A percentile compares a stretch with the other conserved stretches of the same genome.
Evolutionary conservation across 2,797 vertebrate species (phyloP).

Genomic region (Macrochelys suwanniensis): DNA sequence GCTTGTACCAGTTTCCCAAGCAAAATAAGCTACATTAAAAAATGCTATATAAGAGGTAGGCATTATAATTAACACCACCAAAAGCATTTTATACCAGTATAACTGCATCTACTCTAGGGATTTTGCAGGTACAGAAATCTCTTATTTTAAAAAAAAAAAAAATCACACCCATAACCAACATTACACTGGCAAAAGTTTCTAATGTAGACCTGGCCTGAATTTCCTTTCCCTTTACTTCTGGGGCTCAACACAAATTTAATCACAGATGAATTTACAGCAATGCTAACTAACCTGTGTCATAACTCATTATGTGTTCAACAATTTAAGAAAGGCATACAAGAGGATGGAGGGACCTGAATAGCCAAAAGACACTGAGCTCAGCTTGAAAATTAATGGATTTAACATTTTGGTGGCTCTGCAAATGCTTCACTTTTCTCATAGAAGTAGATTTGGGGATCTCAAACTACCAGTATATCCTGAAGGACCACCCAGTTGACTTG

Average conservation of each 20-base stretch:
- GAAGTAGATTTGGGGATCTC: not conserved
- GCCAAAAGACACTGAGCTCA: not conserved
- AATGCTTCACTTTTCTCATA: not conserved
- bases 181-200: not conserved
- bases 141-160: not conserved
- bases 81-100: not conserved
- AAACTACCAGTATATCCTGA: slow-evolving; percentile 25
- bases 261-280: not conserved
- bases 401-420: slow-evolving; percentile 2
- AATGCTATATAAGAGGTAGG: not conserved
- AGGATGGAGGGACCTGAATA: not conserved
- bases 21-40: not conserved
- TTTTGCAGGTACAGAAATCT: not conserved
- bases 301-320: not conserved
- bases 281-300: not conserved
- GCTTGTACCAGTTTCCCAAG: not conserved
- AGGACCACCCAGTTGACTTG: not conserved
- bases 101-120: not conserved
- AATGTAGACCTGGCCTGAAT: not conserved
- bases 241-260: not conserved
- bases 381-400: not conserved
- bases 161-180: not conserved
- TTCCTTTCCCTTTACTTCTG: not conserved
- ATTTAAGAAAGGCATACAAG: not conserved
- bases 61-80: not conserved